phyloP scores from a whole-genome alignment of 2,888 invertebrate species.

The Eustalomyia histrio region DNA sequence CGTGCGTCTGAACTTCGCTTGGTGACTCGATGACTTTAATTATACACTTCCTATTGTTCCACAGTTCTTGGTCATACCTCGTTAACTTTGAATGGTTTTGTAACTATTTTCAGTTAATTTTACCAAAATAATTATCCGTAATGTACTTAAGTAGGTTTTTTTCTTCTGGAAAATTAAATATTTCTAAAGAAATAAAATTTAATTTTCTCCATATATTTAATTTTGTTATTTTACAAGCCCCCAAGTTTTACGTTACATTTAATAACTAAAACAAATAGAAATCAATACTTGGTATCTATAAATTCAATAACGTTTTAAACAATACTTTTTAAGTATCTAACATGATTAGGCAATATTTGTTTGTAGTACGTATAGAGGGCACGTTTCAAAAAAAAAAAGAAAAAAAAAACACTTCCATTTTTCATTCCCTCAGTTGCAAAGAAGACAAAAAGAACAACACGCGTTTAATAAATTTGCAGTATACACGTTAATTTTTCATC shows the following conservation, averaged over 20 bases:
- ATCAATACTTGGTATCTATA: not conserved
- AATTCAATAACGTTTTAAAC: constrained; percentile 2
- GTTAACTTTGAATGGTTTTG: too few relatives aligned
- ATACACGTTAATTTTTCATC: constrained; percentile 21
- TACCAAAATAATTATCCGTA: too few relatives aligned
- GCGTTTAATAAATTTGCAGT: constrained; percentile 29
- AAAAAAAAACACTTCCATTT: constrained; percentile 5
- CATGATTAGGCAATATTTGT: not conserved
- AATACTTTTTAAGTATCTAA: not conserved
- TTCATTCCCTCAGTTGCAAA: constrained; percentile 1
- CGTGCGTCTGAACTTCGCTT: too few relatives aligned
- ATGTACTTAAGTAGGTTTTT: too few relatives aligned
- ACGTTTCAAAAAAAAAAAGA: not conserved
- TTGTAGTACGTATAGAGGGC: not conserved
- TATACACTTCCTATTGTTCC: too few relatives aligned
- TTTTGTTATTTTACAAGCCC: not conserved
- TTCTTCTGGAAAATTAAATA: too few relatives aligned
- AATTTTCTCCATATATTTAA: too few relatives aligned
- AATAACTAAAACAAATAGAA: not conserved
- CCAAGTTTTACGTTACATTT: not conserved
- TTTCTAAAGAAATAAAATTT: too few relatives aligned
- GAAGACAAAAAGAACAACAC: constrained; percentile 28
- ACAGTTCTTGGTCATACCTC: too few relatives aligned
- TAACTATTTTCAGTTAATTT: too few relatives aligned
- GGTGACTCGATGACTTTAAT: too few relatives aligned